Conservation (phyloP, 2,888 invertebrate genomes). For the Papilio demoleus region DNA sequence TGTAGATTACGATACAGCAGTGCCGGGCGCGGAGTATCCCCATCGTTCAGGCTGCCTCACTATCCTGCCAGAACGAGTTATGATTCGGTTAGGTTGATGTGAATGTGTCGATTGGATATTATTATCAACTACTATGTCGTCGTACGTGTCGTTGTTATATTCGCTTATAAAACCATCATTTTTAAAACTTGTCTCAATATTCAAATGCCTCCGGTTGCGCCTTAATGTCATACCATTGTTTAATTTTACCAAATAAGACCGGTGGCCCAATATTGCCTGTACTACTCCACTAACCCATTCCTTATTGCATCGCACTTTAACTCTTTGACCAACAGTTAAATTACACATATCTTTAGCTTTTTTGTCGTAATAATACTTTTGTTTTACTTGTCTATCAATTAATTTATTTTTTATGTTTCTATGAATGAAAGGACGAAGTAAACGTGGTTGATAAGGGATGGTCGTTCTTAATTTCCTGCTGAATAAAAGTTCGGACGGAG, state of each 20-base stretch:
- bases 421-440: background rate
- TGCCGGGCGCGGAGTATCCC: conserved; percentile 5
- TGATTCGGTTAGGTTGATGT: background rate
- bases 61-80: background rate
- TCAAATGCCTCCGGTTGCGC: background rate
- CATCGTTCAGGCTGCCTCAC: conserved; percentile 4
- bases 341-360: background rate
- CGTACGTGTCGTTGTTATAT: background rate
- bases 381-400: background rate
- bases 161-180: background rate
- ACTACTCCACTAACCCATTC: background rate
- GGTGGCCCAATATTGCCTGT: background rate
- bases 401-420: background rate
- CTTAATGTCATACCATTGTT: background rate
- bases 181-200: background rate
- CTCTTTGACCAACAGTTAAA: background rate
- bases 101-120: background rate
- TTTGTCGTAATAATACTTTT: background rate
- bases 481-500: background rate
- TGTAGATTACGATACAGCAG: background rate
- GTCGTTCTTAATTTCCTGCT: background rate
- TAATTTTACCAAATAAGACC: background rate
- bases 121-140: background rate
- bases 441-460: background rate
- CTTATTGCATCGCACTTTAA: background rate